A percentile compares a stretch with the other conserved stretches of the same genome.
Evolutionary conservation across 2,113 vertebrate species (phyloP).

Genomic region (Isichthys henryi): DNA sequence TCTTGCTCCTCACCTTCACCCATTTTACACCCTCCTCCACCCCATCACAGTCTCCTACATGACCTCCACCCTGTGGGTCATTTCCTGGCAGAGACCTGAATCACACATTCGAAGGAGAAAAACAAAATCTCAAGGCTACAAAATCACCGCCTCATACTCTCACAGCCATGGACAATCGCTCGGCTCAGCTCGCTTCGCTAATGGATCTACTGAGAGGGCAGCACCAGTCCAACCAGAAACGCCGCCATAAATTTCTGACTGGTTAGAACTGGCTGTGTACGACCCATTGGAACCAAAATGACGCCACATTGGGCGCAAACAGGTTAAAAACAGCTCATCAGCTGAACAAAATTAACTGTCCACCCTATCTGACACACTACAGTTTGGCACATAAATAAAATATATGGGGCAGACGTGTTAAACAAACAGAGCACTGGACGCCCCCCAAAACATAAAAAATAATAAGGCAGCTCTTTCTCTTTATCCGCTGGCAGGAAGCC

Average conservation of each 20-base stretch:
- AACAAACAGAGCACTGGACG: constrained; percentile 34
- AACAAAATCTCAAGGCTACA: neutral
- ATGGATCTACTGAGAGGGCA: neutral
- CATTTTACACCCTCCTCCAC: constrained; percentile 6
- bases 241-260: neutral
- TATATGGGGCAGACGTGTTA: constrained; percentile 30
- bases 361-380: constrained; percentile 23
- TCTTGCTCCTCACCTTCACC: neutral
- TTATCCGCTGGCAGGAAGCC: constrained; percentile 25
- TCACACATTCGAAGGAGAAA: neutral
- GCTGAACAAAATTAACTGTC: constrained; percentile 21
- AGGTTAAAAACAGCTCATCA: constrained; percentile 18
- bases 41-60: neutral
- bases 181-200: neutral
- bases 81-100: neutral
- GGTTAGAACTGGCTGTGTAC: neutral
- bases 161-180: neutral
- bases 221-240: neutral
- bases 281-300: neutral
- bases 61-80: neutral
- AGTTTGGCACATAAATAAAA: constrained; percentile 31
- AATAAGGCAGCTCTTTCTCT: constrained; percentile 24
- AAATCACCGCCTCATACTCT: neutral
- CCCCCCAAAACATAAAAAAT: constrained; percentile 26
- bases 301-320: neutral